Conservation (phyloP, 2,888 invertebrate genomes). For the Syrista parreyssii region DNA sequence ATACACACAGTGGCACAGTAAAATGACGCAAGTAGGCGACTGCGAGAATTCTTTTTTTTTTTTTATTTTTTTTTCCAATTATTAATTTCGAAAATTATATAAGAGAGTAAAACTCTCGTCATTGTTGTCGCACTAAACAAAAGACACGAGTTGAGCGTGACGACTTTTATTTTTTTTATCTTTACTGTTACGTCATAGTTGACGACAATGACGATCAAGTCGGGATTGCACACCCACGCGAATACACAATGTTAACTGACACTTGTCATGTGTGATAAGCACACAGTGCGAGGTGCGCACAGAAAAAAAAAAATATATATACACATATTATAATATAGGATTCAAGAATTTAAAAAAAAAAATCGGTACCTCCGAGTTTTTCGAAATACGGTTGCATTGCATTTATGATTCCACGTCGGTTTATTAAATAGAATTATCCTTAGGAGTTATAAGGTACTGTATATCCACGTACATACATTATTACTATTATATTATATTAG, state of each 20-base stretch:
- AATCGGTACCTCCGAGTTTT: constrained; percentile 3
- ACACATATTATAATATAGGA: constrained; percentile 11
- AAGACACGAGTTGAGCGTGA: no score
- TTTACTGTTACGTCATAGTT: background rate
- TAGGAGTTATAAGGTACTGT: constrained; percentile 16
- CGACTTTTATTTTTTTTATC: background rate
- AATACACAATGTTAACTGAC: no score
- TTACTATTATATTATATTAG: constrained; percentile 28
- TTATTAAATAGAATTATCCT: constrained; percentile 13
- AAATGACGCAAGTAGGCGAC: background rate
- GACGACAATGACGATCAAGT: no score
- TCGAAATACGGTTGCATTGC: constrained; percentile 8
- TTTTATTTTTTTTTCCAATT: no score
- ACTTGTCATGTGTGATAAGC: background rate
- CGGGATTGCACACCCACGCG: no score
- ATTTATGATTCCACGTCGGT: constrained; percentile 21
- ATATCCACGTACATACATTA: constrained; percentile 24
- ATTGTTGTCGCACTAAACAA: no score
- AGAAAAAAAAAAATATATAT: constrained; percentile 23
- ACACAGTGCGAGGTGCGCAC: constrained; percentile 46
- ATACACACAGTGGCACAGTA: background rate
- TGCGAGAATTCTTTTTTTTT: no score
- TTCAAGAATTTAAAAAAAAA: constrained; percentile 1
- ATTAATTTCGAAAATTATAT: no score
- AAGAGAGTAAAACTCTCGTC: no score